Base-by-base conservation (phyloP, 2,888 invertebrate genomes). In the Meghimatium bilineatum region DNA sequence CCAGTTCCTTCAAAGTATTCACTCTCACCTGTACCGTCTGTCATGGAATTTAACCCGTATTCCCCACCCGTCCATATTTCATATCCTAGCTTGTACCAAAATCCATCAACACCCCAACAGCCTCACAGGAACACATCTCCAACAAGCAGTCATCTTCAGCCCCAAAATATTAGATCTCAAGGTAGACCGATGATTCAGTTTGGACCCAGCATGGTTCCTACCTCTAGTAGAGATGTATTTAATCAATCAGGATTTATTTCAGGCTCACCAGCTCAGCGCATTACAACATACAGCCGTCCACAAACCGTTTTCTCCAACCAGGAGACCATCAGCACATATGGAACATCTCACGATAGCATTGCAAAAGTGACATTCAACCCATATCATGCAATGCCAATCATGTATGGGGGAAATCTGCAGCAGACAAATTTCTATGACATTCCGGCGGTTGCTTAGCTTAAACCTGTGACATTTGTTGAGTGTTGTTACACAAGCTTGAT, bases 391-490 rank as follows among this genome's bases (percentile, higher is more conserved):
- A 72, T 83, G 78, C 29, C 76, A 44, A 38, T 77, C 69, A 71
- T 49, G 44, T 77, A 82, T 49, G 77, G 77, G 8, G 77, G 67
- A 56, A 63, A 23, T 60, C 26, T 78, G 10, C 76, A 44, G 17
- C 82, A 75, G 29, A 20, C 72, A 23, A 83, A 72, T 49, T 79
- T 69, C 83, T 76, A 52, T 32, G 83, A 83, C 83, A 83, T 83
- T 83, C 83, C 83, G 63, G 78, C 72, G 5, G 29, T 78, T 74
- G 83, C 83, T 56, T 83, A 79, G 52, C 2, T 44, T 14, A 38
- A 44, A 20, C 34, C 23, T 26, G 2, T 29, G 63, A 38, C 36
- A 38, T 5, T 17, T 26, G 26, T 32, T 44, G 56, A 63, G 29
- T 75, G 36, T 77, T 77, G 71, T 81, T 14, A 23, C 44, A 56